Evolutionary conservation across 2,888 invertebrate genomes (phyloP).

Genomic region (Dynastes tityus): DNA sequence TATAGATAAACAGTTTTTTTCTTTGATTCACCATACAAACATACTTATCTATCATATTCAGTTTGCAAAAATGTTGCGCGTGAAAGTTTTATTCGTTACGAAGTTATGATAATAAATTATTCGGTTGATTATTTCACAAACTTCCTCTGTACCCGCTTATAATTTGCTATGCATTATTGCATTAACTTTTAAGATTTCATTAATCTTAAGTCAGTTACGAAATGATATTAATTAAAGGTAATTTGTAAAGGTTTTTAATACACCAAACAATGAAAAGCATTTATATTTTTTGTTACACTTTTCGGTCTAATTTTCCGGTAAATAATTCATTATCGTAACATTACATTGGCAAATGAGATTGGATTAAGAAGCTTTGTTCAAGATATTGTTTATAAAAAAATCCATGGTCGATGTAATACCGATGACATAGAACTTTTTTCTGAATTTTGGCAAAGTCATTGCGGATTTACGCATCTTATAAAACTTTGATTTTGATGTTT

Average conservation of each 20-base stretch:
- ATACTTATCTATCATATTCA: not conserved
- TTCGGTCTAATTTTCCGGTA: not conserved
- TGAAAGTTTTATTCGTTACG: constrained; percentile 30
- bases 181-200: not conserved
- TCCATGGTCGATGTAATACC: no score
- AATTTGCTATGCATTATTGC: not conserved
- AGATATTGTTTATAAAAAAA: no score
- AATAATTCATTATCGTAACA: not conserved
- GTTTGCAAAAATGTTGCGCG: constrained; percentile 1
- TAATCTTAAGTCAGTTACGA: not conserved
- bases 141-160: constrained; percentile 2
- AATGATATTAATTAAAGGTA: not conserved
- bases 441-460: no score
- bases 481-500: no score
- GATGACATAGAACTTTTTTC: no score
- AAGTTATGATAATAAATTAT: constrained; percentile 5
- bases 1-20: not conserved
- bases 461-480: no score
- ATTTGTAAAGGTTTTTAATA: not conserved
- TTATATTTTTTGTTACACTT: not conserved
- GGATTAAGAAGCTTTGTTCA: no score
- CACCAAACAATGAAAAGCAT: not conserved
- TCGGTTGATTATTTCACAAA: constrained; percentile 30
- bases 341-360: not conserved
- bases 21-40: not conserved